A percentile compares a stretch with the other conserved stretches of the same genome.
Conservation (phyloP, 2,888 invertebrate species). For the Tetrapedia diversipes region DNA sequence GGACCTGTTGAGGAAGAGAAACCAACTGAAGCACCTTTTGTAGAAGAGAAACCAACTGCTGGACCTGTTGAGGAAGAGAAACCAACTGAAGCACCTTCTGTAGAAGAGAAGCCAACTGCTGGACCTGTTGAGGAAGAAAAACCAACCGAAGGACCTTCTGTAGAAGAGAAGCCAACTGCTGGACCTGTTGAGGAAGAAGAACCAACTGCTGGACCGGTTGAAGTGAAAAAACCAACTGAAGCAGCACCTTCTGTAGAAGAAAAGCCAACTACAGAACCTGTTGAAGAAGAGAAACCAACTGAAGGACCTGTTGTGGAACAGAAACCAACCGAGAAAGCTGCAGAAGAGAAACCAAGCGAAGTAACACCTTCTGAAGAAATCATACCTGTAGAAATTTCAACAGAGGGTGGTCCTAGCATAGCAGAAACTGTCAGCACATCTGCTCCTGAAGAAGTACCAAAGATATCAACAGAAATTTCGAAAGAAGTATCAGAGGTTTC, state of each 20-base stretch:
- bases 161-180: neutral
- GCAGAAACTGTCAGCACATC: constrained; percentile 39
- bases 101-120: constrained; percentile 54
- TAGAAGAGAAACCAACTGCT: too few species aligned
- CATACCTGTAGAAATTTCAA: constrained; percentile 56
- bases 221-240: constrained; percentile 33
- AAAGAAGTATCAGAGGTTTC: constrained; percentile 29
- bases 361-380: constrained; percentile 39
- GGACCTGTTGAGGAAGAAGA: constrained; percentile 35
- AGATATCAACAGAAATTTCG: constrained; percentile 36
- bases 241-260: neutral
- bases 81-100: constrained; percentile 46
- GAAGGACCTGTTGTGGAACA: constrained; percentile 44
- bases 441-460: constrained; percentile 43
- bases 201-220: constrained; percentile 21
- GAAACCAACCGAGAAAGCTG: constrained; percentile 20
- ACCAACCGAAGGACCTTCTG: constrained; percentile 2
- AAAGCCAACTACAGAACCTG: constrained; percentile 43
- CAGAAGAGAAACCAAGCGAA: constrained; percentile 22
- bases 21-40: constrained; percentile 13
- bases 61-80: constrained; percentile 50
- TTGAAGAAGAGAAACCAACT: constrained; percentile 45
- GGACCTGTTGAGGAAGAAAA: constrained; percentile 51
- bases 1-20: constrained; percentile 32
- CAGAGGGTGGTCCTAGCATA: constrained; percentile 42